Base-by-base conservation (phyloP, 1,140 invertebrate genomes). In the Drosophila suzukii region DNA sequence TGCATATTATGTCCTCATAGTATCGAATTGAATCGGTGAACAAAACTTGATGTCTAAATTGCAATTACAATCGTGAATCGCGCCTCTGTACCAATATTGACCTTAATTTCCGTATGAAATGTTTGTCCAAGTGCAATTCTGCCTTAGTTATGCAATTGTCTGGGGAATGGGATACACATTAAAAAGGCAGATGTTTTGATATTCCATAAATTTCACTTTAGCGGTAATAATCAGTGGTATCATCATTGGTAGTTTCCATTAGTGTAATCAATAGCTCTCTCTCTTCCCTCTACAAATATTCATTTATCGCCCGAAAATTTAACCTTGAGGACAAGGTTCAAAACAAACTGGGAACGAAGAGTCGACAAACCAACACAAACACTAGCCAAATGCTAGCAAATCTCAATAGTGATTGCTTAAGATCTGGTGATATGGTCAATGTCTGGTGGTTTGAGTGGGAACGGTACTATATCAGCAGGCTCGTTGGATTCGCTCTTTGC, bases 291-390 rank as follows among this genome's bases (percentile, higher is more conserved):
- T 13, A 30, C 12, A 4, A 4, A 39, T 17, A 39, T 47, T 47
- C 47, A 61, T 82, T 86, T 86, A 81, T 85, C 78, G 83, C 81
- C 47, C 20, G 34, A 50, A 57, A 57, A 72, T 75, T 77, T 84
- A 60, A 80, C 81, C 76, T 81, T 75, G 67, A 74, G 68, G 63
- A 15, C 83, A 86, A 83, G 81, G 84, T 88, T 83, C 83, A 79
- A 59, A 75, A 65, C 58, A 73, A 85, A 80, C 43, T 61, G 67
- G 58, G 44, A 67, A 36, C 30, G 38, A 54, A 56, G 51, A 58
- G 41, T 66, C 36, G 72, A 15, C 36, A 56, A 61, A 32, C 44
- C 24, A 55, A 67, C n/a, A 75, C 41, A 63, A 15, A 41, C 43
- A 53, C 12, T 12, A 17, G 66, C 13, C 38, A 46, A 63, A 54